Conservation (phyloP, 2,888 invertebrate species). For the Liodrosophila aerea region DNA sequence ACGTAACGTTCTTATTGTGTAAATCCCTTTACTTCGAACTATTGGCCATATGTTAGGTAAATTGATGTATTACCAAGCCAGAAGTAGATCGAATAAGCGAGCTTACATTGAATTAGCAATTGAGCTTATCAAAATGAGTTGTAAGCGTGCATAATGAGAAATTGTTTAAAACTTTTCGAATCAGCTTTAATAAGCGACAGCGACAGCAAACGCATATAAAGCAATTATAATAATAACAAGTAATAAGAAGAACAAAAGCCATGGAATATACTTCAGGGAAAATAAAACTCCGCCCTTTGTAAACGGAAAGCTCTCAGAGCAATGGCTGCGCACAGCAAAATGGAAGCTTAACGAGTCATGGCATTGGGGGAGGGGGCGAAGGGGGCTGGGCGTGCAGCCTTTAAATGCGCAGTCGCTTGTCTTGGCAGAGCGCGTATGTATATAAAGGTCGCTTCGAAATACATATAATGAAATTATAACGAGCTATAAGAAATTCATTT, state of each 20-base stretch:
- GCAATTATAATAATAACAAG: neutral
- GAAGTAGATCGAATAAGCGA: too few species aligned
- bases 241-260: constrained; percentile 10
- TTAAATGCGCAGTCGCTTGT: constrained; percentile 80
- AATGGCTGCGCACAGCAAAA: constrained; percentile 71
- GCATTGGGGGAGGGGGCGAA: constrained; percentile 1
- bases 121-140: too few species aligned
- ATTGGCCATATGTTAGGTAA: too few species aligned
- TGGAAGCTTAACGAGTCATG: constrained; percentile 46
- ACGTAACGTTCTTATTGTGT: too few species aligned
- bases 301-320: constrained; percentile 56
- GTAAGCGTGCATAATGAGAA: constrained; percentile 38
- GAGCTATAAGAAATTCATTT: constrained; percentile 75
- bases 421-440: constrained; percentile 33
- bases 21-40: too few species aligned
- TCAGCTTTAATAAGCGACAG: constrained; percentile 54
- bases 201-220: constrained; percentile 24
- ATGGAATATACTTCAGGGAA: constrained; percentile 18
- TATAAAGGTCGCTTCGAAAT: constrained; percentile 41
- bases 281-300: constrained; percentile 74
- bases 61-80: too few species aligned
- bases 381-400: constrained; percentile 50
- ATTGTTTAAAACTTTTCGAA: constrained; percentile 57
- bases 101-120: too few species aligned
- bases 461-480: constrained; percentile 75